Percentiles rank a stretch among this genome's conserved stretches.
These are phyloP conservation scores for Mormyrops boulengeri DNA, from an alignment of 2,797 vertebrate species.

Conservation along the genomic window DNA sequence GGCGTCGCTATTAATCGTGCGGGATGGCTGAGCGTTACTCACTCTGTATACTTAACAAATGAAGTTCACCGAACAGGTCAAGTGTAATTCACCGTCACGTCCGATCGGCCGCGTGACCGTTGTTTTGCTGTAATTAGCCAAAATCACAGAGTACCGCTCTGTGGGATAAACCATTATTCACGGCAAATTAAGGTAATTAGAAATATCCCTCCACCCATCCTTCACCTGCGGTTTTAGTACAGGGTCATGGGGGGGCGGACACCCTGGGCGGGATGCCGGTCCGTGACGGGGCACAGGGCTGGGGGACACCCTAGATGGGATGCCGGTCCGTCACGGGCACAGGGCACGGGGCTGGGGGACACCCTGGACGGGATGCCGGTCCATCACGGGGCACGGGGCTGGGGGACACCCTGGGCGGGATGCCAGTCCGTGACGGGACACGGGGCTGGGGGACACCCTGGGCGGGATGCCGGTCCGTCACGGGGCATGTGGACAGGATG, in stretches of 20 bases:
- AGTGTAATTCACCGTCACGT: constrained; percentile 84
- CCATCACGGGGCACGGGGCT: too few relatives aligned
- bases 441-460: too few relatives aligned
- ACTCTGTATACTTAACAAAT: constrained; percentile 84
- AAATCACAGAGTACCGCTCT: constrained; percentile 77
- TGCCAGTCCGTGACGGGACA: too few relatives aligned
- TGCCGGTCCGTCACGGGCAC: too few relatives aligned
- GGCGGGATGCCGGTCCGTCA: too few relatives aligned
- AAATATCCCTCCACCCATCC: not conserved
- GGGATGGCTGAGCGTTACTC: constrained; percentile 70
- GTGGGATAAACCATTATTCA: constrained; percentile 28
- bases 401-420: not conserved
- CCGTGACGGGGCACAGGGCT: not conserved
- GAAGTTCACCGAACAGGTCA: constrained; percentile 85
- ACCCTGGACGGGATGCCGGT: too few relatives aligned
- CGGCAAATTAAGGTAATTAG: constrained; percentile 39
- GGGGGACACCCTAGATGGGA: not conserved
- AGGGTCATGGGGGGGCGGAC: not conserved
- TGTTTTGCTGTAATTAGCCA: constrained; percentile 88
- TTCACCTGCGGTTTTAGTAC: not conserved
- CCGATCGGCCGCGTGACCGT: constrained; percentile 78
- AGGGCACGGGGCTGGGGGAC: too few relatives aligned
- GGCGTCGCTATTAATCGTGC: constrained; percentile 64
- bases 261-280: not conserved
- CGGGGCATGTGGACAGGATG: not conserved